A percentile compares a stretch with the other conserved stretches of the same genome.
Conservation (phyloP, 1,140 invertebrate genomes). For the Plectrocnemia conspersa region DNA sequence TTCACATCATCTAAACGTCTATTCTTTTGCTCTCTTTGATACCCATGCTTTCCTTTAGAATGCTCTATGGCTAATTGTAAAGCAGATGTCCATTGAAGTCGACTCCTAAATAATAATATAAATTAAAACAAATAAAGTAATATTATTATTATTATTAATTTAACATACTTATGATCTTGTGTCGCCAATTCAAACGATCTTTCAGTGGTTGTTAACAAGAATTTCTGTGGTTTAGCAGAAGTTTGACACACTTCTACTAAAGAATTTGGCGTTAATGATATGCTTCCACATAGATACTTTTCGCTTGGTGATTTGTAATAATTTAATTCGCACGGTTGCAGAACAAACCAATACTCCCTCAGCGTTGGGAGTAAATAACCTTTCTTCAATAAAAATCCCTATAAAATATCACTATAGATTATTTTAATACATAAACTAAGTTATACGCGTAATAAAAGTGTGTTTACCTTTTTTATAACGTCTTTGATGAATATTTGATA, state of each 20-base stretch:
- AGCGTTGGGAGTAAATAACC: slow-evolving; percentile 70
- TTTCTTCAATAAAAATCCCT: slow-evolving; percentile 67
- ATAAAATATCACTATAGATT: slow-evolving; percentile 34
- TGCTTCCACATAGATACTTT: slow-evolving; percentile 64
- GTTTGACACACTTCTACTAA: slow-evolving; percentile 59
- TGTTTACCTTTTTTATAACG: slow-evolving; percentile 71
- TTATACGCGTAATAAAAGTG: too few relatives aligned
- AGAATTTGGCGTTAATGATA: slow-evolving; percentile 60
- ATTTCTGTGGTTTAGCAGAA: slow-evolving; percentile 52
- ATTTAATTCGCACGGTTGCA: slow-evolving; percentile 66
- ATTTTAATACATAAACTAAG: not conserved
- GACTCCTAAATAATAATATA: slow-evolving; percentile 43
- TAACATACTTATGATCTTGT: slow-evolving; percentile 58
- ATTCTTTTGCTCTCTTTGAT: slow-evolving; percentile 60
- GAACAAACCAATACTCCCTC: slow-evolving; percentile 75
- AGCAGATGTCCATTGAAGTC: slow-evolving; percentile 68
- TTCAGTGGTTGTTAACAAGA: slow-evolving; percentile 59
- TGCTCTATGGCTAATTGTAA: slow-evolving; percentile 64
- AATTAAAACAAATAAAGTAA: not conserved
- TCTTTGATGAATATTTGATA: slow-evolving; percentile 74
- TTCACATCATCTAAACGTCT: slow-evolving; percentile 57
- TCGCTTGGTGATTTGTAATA: slow-evolving; percentile 71
- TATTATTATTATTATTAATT: not conserved
- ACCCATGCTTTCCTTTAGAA: slow-evolving; percentile 59
- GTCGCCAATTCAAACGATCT: slow-evolving; percentile 65